Evolutionary conservation across 2,888 invertebrate genomes (phyloP).

Genomic region (Lasioglossum vierecki): DNA sequence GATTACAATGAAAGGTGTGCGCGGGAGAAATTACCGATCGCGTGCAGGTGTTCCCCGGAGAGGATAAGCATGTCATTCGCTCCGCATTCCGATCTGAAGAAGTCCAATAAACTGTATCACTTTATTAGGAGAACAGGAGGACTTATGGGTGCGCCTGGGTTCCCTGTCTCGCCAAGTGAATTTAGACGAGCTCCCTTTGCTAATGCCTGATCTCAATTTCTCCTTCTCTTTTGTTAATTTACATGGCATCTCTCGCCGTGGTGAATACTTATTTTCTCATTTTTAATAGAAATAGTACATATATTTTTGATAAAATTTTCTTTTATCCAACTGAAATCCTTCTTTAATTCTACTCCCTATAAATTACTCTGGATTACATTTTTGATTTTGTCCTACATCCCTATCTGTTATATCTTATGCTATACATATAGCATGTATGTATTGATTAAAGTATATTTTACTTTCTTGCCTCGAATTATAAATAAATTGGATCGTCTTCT

Average conservation of each 20-base stretch:
- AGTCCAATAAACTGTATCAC: slow-evolving; percentile 83
- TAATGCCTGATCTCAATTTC: background rate
- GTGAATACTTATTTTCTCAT: background rate
- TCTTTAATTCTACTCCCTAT: background rate
- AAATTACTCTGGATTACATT: background rate
- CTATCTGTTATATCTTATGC: background rate
- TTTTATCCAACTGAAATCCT: background rate
- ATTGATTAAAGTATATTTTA: background rate
- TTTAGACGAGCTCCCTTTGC: slow-evolving; percentile 44
- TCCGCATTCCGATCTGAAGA: slow-evolving; percentile 80
- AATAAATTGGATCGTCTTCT: background rate
- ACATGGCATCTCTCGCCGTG: background rate
- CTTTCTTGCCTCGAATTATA: background rate
- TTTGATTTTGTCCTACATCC: background rate
- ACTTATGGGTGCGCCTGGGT: slow-evolving; percentile 53
- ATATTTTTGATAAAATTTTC: too few relatives aligned
- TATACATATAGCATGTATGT: background rate
- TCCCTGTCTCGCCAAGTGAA: slow-evolving; percentile 10
- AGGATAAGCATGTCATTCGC: slow-evolving; percentile 72
- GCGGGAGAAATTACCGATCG: slow-evolving; percentile 1
- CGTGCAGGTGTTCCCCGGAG: slow-evolving; percentile 2
- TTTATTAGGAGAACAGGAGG: slow-evolving; percentile 79
- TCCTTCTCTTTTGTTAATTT: background rate
- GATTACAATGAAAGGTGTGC: slow-evolving; percentile 7
- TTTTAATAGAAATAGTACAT: background rate